Evolutionary conservation across 2,888 invertebrate species (phyloP).

Genomic region (Lasioglossum malachurum): DNA sequence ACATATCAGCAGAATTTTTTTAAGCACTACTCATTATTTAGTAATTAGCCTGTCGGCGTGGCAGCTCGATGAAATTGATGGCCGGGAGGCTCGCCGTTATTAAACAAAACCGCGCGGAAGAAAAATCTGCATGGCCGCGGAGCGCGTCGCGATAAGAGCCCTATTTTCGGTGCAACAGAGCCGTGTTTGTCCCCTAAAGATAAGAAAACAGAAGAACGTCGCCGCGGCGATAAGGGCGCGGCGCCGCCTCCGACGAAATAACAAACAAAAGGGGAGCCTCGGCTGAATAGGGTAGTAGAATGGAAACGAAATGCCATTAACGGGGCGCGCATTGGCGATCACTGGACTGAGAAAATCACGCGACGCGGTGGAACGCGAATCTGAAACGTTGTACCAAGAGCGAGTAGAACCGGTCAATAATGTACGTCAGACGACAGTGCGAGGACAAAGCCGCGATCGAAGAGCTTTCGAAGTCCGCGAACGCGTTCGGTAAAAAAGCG

Average conservation of each 20-base stretch:
- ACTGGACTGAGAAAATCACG: neutral
- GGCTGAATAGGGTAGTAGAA: neutral
- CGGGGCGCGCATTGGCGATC: neutral
- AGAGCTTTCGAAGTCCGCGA: neutral
- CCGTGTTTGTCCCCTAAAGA: conserved; percentile 39
- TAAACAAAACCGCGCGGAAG: neutral
- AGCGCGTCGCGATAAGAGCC: conserved; percentile 15
- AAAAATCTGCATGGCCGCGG: conserved; percentile 13
- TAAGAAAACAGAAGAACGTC: conserved; percentile 35
- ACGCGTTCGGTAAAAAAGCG: neutral
- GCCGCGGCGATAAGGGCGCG: conserved; percentile 33
- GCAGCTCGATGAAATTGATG: neutral
- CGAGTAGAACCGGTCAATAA: neutral
- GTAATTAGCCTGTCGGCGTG: neutral
- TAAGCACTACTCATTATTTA: neutral
- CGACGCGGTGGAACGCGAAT: neutral
- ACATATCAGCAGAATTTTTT: neutral
- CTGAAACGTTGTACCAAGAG: neutral
- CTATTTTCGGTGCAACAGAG: conserved; percentile 29
- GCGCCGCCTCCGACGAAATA: conserved; percentile 3
- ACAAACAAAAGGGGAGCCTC: neutral
- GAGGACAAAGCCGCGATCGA: neutral
- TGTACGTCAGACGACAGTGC: neutral
- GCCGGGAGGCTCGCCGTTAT: neutral
- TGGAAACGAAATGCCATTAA: conserved; percentile 10